Conservation (phyloP, 2,888 invertebrate genomes). For the Yponomeuta plumbellus region DNA sequence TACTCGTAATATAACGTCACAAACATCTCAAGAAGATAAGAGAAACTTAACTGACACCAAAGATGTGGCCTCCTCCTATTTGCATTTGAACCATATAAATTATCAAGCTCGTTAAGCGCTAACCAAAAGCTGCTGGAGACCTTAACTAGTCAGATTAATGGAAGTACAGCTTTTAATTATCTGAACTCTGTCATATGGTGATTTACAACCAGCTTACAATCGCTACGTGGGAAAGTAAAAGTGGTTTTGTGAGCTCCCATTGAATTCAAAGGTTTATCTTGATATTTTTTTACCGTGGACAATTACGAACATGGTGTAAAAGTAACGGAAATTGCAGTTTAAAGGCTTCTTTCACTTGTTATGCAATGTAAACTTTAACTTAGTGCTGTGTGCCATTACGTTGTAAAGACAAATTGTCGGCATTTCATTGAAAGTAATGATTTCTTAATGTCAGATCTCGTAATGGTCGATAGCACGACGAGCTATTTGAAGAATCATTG, state of each 20-base stretch:
- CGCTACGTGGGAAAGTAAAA: conserved; percentile 17
- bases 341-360: conserved; percentile 3
- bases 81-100: background rate
- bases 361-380: background rate
- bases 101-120: background rate
- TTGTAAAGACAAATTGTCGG: background rate
- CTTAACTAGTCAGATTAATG: conserved; percentile 10
- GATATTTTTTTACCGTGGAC: conserved; percentile 10
- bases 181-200: conserved; percentile 3
- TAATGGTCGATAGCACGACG: background rate
- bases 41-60: background rate
- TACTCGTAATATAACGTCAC: background rate
- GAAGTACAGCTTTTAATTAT: background rate
- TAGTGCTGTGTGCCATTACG: background rate
- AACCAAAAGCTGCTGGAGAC: background rate
- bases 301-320: conserved; percentile 11
- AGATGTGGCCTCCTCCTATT: conserved; percentile 1
- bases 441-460: background rate
- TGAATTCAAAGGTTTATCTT: conserved; percentile 16
- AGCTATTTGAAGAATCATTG: background rate
- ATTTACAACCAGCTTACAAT: background rate
- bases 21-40: background rate
- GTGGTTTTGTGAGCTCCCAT: conserved; percentile 13
- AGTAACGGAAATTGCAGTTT: conserved; percentile 8
- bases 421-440: background rate